phyloP scores from a whole-genome alignment of 2,888 invertebrate genomes.

The Pristionchus maxplancki region DNA sequence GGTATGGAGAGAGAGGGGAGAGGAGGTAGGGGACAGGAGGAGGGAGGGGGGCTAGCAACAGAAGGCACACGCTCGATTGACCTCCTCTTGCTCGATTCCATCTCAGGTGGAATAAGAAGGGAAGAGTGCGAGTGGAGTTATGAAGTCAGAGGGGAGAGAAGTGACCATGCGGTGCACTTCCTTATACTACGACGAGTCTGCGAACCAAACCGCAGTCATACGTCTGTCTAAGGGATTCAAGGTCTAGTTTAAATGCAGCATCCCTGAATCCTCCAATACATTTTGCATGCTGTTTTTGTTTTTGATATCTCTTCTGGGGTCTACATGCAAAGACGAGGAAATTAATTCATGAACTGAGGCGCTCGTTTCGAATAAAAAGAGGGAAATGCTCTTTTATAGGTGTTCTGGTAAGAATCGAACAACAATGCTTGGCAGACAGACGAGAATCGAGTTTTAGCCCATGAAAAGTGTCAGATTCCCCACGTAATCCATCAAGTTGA shows the following conservation, averaged over 20 bases:
- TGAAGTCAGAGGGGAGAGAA: neutral
- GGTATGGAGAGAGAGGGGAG: neutral
- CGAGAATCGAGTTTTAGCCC: constrained; percentile 9
- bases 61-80: constrained; percentile 21
- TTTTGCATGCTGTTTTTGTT: neutral
- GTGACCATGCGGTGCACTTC: neutral
- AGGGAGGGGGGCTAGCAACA: neutral
- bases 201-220: too few species aligned
- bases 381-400: neutral
- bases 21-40: neutral
- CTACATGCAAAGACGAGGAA: neutral
- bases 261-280: too few species aligned
- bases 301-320: neutral
- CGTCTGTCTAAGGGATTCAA: too few species aligned
- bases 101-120: constrained; percentile 39
- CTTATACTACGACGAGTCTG: neutral
- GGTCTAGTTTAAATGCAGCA: too few species aligned
- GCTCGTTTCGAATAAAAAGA: neutral
- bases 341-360: neutral
- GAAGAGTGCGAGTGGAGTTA: constrained; percentile 17
- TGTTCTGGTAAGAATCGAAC: neutral
- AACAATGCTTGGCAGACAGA: neutral
- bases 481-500: neutral
- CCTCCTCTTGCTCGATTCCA: neutral
- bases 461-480: neutral